Evolutionary conservation across 2,888 invertebrate species (phyloP).

Genomic region (Tubulanus polymorphus): DNA sequence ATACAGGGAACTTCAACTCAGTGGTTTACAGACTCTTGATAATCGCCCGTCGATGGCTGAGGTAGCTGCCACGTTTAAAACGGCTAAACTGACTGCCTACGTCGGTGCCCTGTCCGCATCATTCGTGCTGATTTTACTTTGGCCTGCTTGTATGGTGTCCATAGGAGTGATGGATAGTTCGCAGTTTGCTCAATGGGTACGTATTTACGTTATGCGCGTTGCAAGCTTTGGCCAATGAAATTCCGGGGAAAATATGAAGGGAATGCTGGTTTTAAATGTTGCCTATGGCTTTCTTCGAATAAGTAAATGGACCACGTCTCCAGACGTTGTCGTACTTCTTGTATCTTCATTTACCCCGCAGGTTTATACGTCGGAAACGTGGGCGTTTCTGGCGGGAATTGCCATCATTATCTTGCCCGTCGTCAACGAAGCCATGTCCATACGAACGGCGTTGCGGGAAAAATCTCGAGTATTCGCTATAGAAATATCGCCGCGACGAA

Average conservation of each 20-base stretch:
- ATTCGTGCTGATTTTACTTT: slow-evolving; percentile 34
- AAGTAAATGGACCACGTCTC: no score
- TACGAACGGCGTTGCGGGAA: slow-evolving; percentile 8
- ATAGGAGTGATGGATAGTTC: slow-evolving; percentile 27
- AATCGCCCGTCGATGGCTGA: slow-evolving; percentile 39
- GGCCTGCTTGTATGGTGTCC: slow-evolving; percentile 37
- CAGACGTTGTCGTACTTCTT: no score
- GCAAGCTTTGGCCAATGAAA: no score
- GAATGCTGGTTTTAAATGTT: no score
- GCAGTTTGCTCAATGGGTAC: slow-evolving; percentile 39
- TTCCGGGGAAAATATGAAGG: no score
- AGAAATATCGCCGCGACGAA: no score
- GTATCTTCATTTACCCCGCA: no score
- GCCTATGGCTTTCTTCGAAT: no score
- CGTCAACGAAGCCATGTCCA: slow-evolving; percentile 32
- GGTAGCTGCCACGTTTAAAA: slow-evolving; percentile 31
- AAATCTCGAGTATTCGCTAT: no score
- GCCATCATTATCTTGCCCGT: slow-evolving; percentile 42
- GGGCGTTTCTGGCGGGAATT: slow-evolving; percentile 39
- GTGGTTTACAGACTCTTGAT: slow-evolving; percentile 33
- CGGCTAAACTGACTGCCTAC: slow-evolving; percentile 29
- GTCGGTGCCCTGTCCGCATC: slow-evolving; percentile 28
- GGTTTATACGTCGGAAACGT: slow-evolving; percentile 36
- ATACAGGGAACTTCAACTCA: slow-evolving; percentile 43
- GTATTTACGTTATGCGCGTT: no score